Conservation (phyloP, 2,797 vertebrate species). For the Notolabrus celidotus region DNA sequence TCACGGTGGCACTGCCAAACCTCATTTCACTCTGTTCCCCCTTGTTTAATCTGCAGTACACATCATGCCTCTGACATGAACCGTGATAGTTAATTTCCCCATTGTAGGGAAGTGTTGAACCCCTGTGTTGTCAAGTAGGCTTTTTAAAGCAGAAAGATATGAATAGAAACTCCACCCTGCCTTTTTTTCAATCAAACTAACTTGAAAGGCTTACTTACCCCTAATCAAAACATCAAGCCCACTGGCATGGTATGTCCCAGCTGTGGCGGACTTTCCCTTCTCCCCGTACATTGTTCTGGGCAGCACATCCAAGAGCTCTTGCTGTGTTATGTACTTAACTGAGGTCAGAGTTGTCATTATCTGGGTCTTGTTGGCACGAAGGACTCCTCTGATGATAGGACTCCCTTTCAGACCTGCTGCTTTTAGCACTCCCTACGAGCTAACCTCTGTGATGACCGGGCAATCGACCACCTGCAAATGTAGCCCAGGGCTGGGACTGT, state of each 20-base stretch:
- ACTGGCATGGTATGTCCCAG: conserved; percentile 91
- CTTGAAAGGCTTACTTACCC: conserved; percentile 91
- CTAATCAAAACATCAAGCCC: conserved; percentile 91
- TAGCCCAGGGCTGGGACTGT: conserved; percentile 84
- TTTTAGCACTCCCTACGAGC: conserved; percentile 89
- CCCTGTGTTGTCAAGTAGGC: conserved; percentile 65
- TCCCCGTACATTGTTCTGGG: conserved; percentile 90
- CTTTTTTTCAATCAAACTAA: conserved; percentile 73
- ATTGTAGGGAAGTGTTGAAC: conserved; percentile 66
- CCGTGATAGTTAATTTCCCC: conserved; percentile 65
- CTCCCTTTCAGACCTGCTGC: conserved; percentile 86
- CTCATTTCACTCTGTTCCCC: conserved; percentile 68
- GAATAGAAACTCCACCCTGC: conserved; percentile 65
- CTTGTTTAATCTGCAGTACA: conserved; percentile 59
- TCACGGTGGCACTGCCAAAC: conserved; percentile 85
- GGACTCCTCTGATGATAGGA: conserved; percentile 90
- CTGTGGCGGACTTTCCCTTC: conserved; percentile 86
- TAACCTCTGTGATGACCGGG: conserved; percentile 90
- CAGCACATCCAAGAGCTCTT: conserved; percentile 92
- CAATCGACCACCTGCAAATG: conserved; percentile 90
- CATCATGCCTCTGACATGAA: conserved; percentile 63
- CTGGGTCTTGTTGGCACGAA: conserved; percentile 90
- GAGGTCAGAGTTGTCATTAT: conserved; percentile 95
- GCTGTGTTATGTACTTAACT: conserved; percentile 93
- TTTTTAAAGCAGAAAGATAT: conserved; percentile 64